Conservation (phyloP, 2,797 vertebrate genomes). For the Lepus oiostolus region DNA sequence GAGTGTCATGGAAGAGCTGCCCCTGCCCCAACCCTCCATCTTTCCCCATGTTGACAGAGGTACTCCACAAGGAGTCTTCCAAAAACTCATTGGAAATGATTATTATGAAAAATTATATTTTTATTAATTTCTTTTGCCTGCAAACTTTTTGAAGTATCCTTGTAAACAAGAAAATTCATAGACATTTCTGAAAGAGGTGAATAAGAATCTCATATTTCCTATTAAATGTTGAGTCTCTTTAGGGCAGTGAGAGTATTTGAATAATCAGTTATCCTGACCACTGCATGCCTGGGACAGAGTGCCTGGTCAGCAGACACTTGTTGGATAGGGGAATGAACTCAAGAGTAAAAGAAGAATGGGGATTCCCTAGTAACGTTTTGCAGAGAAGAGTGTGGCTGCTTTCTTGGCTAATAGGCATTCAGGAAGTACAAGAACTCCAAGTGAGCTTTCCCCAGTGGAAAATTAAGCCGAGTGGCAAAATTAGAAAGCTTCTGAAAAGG, state of each 20-base stretch:
- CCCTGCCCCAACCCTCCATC: background rate
- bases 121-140: too few relatives aligned
- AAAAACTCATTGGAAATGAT: too few relatives aligned
- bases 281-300: background rate
- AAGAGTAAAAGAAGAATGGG: background rate
- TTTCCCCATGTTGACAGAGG: background rate
- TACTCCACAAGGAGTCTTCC: background rate
- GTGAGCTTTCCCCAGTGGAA: conserved; percentile 1
- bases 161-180: background rate
- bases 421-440: background rate
- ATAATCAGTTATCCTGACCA: background rate
- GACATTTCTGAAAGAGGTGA: background rate
- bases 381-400: background rate
- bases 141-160: too few relatives aligned
- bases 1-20: background rate
- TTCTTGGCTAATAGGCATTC: conserved; percentile 15
- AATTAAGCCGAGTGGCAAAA: background rate
- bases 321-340: background rate
- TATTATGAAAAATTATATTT: too few relatives aligned
- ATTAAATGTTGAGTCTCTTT: background rate
- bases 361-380: background rate
- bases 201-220: background rate
- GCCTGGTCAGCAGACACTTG: background rate
- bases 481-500: background rate
- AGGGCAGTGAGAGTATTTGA: background rate